Conservation (phyloP, 2,113 vertebrate genomes). For the Athene noctua region DNA sequence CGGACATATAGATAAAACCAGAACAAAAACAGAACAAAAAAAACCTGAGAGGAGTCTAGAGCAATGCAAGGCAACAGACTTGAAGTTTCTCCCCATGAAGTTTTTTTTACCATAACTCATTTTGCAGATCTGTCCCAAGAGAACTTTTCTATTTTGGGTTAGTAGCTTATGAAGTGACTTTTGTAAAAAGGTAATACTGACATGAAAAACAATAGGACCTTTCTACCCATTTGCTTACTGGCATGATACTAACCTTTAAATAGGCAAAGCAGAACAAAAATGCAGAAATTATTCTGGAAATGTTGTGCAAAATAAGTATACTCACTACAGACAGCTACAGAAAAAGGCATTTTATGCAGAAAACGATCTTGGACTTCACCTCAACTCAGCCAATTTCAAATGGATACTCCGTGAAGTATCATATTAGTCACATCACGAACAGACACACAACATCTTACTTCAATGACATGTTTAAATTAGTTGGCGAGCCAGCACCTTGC, state of each 20-base stretch:
- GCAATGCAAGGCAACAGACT: background rate
- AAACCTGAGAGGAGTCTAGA: background rate
- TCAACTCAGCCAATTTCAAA: background rate
- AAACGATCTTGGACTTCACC: background rate
- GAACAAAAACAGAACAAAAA: background rate
- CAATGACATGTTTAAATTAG: background rate
- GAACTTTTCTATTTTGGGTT: background rate
- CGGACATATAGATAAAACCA: background rate
- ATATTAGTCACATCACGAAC: background rate
- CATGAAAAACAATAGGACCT: background rate
- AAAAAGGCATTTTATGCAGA: background rate
- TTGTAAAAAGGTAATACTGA: background rate
- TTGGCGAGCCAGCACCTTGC: background rate
- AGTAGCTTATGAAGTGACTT: background rate
- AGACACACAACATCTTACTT: background rate
- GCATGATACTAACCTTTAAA: background rate
- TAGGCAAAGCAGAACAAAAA: background rate
- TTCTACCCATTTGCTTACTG: background rate
- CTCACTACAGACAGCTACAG: background rate
- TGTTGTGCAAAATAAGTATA: background rate
- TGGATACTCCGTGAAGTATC: background rate
- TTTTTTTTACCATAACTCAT: background rate
- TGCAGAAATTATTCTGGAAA: background rate
- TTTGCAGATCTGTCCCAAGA: background rate
- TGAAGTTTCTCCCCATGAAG: background rate